Base-by-base conservation (phyloP, 2,888 invertebrate species). In the Buathra laborator region DNA sequence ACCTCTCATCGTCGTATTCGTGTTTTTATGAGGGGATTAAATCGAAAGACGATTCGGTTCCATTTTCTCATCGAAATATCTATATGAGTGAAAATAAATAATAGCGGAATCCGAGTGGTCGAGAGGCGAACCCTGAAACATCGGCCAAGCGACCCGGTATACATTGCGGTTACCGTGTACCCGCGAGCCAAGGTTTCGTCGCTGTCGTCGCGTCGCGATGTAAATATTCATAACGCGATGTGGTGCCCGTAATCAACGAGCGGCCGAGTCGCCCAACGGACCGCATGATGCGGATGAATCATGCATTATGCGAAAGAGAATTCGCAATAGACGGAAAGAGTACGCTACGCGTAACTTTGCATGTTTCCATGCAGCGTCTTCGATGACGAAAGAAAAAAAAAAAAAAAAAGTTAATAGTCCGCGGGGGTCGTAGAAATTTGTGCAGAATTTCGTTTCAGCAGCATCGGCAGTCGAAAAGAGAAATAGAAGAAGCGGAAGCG, bases 221-320 rank as follows among this genome's bases (percentile, higher is more conserved):
- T 48, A 48, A 48, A 48, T 48, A 48, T 81, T 81, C 74, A 74
- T 81, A 56, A 74, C 19, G 67, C 37, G 24, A 43, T 64, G 51
- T 53, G 37, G 80, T n/a, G 32, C 64, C 9, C 66, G 80, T 56
- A 81, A 81, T 74, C 81, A 81, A 19, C 67, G 81, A 59, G 53
- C 53, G 59, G 66, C 68, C 67, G 86, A 85, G 81, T 86, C 85
- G 81, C 85, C 86, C 79, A 71, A 71, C 66, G 72, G 70, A 56
- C 37, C 43, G 68, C 48, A 48, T 12, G 48, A 48, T 48, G 48
- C n/a, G 48, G 48, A 48, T 48, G 70, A 75, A 75, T 78, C 67
- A 64, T 51, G 66, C 66, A 53, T 82, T 82, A 32, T 68, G 43
- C 46, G 87, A 66, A 64, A 70, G 77, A 71, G 80, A 70, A 86